A percentile compares a stretch with the other conserved stretches of the same genome.
Evolutionary conservation across 2,888 invertebrate genomes (phyloP).

Genomic region (Phalangium opilio): DNA sequence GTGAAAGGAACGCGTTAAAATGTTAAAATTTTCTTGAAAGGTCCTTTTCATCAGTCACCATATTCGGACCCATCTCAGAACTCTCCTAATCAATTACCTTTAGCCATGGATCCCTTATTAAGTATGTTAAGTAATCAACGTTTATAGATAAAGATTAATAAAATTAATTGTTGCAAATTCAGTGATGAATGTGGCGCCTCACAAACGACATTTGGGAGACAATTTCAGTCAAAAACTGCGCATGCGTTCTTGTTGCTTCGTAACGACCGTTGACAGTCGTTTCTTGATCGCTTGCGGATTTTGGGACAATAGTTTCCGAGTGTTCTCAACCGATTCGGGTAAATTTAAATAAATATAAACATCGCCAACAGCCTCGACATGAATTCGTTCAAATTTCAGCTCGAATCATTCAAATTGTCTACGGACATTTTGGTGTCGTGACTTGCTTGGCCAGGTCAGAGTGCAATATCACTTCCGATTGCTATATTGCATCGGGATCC

Average conservation of each 20-base stretch:
- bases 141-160: slow-evolving; percentile 7
- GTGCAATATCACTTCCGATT: slow-evolving; percentile 97
- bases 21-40: slow-evolving; percentile 48
- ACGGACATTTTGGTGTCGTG: slow-evolving; percentile 97
- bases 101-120: slow-evolving; percentile 89
- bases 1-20: too few relatives aligned
- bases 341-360: slow-evolving; percentile 15
- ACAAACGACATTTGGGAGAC: slow-evolving; percentile 82
- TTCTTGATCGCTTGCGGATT: slow-evolving; percentile 96
- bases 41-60: slow-evolving; percentile 43
- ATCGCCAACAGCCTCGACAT: neutral
- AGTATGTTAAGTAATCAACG: slow-evolving; percentile 44
- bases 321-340: slow-evolving; percentile 94
- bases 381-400: slow-evolving; percentile 46
- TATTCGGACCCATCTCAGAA: slow-evolving; percentile 61
- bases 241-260: slow-evolving; percentile 86
- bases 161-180: slow-evolving; percentile 1
- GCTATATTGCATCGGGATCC: slow-evolving; percentile 94
- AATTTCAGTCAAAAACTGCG: slow-evolving; percentile 94
- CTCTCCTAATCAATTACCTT: slow-evolving; percentile 61
- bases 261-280: slow-evolving; percentile 91
- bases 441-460: slow-evolving; percentile 94
- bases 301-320: slow-evolving; percentile 98
- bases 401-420: slow-evolving; percentile 94
- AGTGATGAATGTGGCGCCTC: slow-evolving; percentile 35